Evolutionary conservation across 2,888 invertebrate species (phyloP), one percentile per base, ranked within the genome.

Genomic region (Eupithecia subfuscata): DNA sequence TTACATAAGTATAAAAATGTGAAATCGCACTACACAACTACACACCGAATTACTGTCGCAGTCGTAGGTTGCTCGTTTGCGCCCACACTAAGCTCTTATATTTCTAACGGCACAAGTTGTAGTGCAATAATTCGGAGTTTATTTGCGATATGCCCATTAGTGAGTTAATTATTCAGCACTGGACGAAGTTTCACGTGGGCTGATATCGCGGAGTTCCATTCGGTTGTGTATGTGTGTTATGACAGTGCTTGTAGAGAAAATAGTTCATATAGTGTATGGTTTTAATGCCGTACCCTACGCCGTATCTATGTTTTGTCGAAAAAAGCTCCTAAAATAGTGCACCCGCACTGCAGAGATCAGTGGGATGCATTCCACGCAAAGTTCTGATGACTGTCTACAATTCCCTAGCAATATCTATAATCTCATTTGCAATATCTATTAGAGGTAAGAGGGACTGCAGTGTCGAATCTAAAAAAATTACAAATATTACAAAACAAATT

Each of bases 131-230:
- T 93, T 92, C 84, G 85, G 88, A 91, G 90, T 92, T 92, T 92
- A 92, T 93, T 93, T 92, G 92, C 90, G 86, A 90, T 90, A 87
- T 87, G 89, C 87, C 93, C 90, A 92, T 94, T 93, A 94, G 88
- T 83, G 85, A 86, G 90, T 92, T 90, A 93, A 93, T 94, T 93
- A 94, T 93, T 91, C 90, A 92, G 88, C 83, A 81, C 81, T 80
- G 80, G 82, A 83, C 85, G 81, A 87, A 90, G 85, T 90, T 86
- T 80, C 71, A 67, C 70, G 73, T 77, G 68, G 52, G 70, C 64
- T 75, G 75, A 68, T 75, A 77, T 69, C 73, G 60, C 48, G 43
- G 45, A 75, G 70, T 77, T 77, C 71, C 70, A 73, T 56, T 56
- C 22, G 52, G 52, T 11, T 56, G 48, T 22, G 22, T 56, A 43